A percentile compares a stretch with the other conserved stretches of the same genome.
Evolutionary conservation across 2,888 invertebrate genomes (phyloP).

Genomic region (Protophormia terraenovae): DNA sequence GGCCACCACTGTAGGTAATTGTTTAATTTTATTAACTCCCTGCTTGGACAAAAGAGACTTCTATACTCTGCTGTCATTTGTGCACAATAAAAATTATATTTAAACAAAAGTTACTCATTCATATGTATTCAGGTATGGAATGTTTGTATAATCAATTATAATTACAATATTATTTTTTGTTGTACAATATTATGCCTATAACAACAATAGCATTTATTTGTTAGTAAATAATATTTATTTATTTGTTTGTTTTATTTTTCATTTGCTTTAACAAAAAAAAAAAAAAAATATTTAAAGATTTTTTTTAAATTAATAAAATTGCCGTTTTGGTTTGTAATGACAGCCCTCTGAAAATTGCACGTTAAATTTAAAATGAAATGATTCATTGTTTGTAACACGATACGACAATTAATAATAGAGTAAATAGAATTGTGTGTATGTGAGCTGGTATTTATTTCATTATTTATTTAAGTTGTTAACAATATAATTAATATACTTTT

Average conservation of each 20-base stretch:
- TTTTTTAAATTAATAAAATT: not conserved
- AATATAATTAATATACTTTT: not conserved
- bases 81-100: not conserved
- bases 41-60: not conserved
- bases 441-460: not conserved
- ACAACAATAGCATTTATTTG: not conserved
- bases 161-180: not conserved
- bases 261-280: not conserved
- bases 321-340: not conserved
- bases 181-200: not conserved
- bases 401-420: not conserved
- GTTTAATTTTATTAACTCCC: not conserved
- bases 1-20: conserved; percentile 16
- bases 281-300: not conserved
- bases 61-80: too few species aligned
- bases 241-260: not conserved
- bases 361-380: not conserved
- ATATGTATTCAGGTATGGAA: not conserved
- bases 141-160: not conserved
- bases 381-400: not conserved
- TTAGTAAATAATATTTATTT: not conserved
- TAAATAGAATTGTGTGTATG: not conserved
- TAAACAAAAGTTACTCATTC: not conserved
- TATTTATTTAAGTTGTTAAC: conserved; percentile 2
- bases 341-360: not conserved